Percentiles rank a stretch among this genome's conserved stretches.
Evolutionary conservation across 2,888 invertebrate genomes (phyloP).

Genomic region (Drosophila lacicola): DNA sequence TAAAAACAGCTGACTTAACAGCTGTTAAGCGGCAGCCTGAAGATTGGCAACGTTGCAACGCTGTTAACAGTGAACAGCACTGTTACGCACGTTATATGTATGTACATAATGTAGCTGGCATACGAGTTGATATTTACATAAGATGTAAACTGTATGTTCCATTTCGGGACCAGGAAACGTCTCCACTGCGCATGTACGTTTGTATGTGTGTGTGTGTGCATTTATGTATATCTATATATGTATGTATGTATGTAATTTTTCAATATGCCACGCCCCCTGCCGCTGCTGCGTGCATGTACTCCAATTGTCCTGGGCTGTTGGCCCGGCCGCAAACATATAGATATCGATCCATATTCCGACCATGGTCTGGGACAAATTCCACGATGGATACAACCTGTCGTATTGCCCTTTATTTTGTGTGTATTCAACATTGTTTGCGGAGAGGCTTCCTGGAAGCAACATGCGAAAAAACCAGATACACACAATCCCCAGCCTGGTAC

Average conservation of each 20-base stretch:
- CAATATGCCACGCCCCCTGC: constrained; percentile 39
- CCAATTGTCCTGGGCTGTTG: constrained; percentile 70
- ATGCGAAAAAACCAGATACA: constrained; percentile 51
- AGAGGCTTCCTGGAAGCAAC: constrained; percentile 57
- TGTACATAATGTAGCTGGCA: background rate
- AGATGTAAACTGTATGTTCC: constrained; percentile 17
- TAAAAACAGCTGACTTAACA: constrained; percentile 62
- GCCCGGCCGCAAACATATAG: constrained; percentile 34
- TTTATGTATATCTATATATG: background rate
- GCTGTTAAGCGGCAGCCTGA: constrained; percentile 47
- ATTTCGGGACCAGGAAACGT: constrained; percentile 49
- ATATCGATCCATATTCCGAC: constrained; percentile 66
- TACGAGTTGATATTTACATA: constrained; percentile 1
- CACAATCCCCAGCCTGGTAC: constrained; percentile 11
- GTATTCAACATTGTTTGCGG: constrained; percentile 27
- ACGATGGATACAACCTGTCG: constrained; percentile 67
- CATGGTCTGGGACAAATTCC: constrained; percentile 79
- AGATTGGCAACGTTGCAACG: constrained; percentile 40
- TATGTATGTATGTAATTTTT: constrained; percentile 11
- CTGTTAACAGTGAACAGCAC: constrained; percentile 21
- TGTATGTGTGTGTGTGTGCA: constrained; percentile 2
- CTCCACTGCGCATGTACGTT: constrained; percentile 53
- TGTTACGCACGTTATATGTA: constrained; percentile 14
- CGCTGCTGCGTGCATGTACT: constrained; percentile 30
- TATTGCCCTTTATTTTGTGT: constrained; percentile 51